These are phyloP conservation scores for Terrapene triunguis DNA, from an alignment of 2,113 vertebrate genomes.

Conservation along the genomic window DNA sequence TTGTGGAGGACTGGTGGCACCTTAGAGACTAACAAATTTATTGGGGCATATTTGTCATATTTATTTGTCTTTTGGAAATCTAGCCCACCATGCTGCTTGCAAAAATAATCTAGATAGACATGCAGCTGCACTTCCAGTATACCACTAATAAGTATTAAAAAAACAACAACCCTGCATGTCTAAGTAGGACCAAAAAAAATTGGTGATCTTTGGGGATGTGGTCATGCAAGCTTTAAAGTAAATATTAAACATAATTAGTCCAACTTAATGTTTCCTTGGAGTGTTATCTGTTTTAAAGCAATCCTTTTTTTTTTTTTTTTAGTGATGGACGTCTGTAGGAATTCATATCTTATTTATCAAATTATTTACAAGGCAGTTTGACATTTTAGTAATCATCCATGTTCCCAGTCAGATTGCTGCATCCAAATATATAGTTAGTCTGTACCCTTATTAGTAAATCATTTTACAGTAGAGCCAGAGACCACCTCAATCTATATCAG, in stretches of 20 bases:
- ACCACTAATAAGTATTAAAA: neutral
- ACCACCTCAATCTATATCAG: neutral
- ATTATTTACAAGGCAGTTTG: neutral
- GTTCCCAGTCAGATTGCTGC: neutral
- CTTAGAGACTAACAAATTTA: too few species aligned
- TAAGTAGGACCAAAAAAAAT: neutral
- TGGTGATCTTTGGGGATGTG: neutral
- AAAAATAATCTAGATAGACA: neutral
- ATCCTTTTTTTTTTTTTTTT: neutral
- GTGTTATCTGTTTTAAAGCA: neutral
- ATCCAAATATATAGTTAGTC: neutral
- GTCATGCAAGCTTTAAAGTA: neutral
- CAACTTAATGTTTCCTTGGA: neutral
- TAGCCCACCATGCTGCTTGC: neutral
- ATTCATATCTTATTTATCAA: neutral
- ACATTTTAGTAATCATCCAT: neutral
- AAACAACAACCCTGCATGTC: neutral
- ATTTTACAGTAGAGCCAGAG: neutral
- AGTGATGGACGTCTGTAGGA: too few species aligned
- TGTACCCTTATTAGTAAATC: neutral
- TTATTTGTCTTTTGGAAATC: too few species aligned
- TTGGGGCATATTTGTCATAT: too few species aligned
- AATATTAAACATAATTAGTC: neutral
- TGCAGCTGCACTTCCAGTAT: neutral
- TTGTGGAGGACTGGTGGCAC: too few species aligned